Evolutionary conservation across 2,797 vertebrate genomes (phyloP).

Genomic region (Ctenopoma kingsleyae): DNA sequence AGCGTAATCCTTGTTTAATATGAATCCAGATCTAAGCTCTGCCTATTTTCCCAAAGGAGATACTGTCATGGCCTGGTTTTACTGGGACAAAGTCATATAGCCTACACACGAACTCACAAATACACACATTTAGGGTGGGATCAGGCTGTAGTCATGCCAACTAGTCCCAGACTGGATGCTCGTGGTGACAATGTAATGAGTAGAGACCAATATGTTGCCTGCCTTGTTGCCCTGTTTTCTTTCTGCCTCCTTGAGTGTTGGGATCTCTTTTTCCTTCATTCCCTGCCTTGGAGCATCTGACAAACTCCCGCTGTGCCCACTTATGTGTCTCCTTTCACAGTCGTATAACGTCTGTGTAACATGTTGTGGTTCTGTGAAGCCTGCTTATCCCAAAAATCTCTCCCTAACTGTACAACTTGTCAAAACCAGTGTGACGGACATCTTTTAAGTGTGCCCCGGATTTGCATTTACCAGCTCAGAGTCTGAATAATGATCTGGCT

Average conservation of each 20-base stretch:
- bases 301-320: conserved; percentile 68
- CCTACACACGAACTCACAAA: conserved; percentile 39
- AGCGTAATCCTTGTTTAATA: conserved; percentile 65
- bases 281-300: conserved; percentile 50
- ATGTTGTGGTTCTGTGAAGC: conserved; percentile 37
- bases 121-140: conserved; percentile 44
- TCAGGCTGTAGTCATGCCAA: conserved; percentile 66
- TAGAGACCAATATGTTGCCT: conserved; percentile 74
- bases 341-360: conserved; percentile 50
- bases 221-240: conserved; percentile 50
- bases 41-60: conserved; percentile 56
- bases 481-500: conserved; percentile 35
- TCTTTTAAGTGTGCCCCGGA: conserved; percentile 14
- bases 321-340: conserved; percentile 63
- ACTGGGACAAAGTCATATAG: conserved; percentile 44
- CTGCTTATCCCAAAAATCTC: conserved; percentile 44
- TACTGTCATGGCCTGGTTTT: conserved; percentile 63
- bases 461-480: conserved; percentile 28
- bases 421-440: conserved; percentile 17
- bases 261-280: conserved; percentile 38
- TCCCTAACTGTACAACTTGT: conserved; percentile 25
- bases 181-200: conserved; percentile 76
- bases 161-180: conserved; percentile 67
- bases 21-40: conserved; percentile 59
- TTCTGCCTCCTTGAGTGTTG: conserved; percentile 50